Percentiles rank a stretch among this genome's conserved stretches.
These are phyloP conservation scores for Porites lobata DNA, from an alignment of 92 coral and sea anemone genomes.

Conservation along the genomic window DNA sequence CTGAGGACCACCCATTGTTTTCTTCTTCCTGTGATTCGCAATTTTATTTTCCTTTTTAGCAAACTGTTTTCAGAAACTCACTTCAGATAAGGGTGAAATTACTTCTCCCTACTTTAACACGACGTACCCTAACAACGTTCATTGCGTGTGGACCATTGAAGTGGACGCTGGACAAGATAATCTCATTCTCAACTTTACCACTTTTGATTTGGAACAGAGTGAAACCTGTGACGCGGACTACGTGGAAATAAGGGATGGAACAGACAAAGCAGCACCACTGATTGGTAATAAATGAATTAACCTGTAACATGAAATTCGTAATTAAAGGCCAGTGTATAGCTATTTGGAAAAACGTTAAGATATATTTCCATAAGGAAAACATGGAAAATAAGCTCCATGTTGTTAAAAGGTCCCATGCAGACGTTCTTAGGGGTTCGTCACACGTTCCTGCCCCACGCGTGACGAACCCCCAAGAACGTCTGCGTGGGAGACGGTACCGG, in stretches of 20 bases:
- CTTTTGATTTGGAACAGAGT: conserved; percentile 43
- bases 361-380: too few species aligned
- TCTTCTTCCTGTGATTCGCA: neutral
- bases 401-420: too few species aligned
- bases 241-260: conserved; percentile 26
- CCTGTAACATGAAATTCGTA: too few species aligned
- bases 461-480: too few species aligned
- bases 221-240: conserved; percentile 19
- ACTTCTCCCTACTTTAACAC: conserved; percentile 12
- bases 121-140: conserved; percentile 24
- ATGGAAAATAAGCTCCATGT: too few species aligned
- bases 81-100: neutral
- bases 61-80: conserved; percentile 4
- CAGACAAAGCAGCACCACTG: neutral
- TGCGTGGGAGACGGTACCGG: too few species aligned
- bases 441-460: too few species aligned
- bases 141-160: conserved; percentile 17
- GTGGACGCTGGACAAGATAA: conserved; percentile 4
- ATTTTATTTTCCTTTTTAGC: neutral
- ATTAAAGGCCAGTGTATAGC: too few species aligned
- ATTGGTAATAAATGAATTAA: conserved; percentile 8
- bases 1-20: neutral
- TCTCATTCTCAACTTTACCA: conserved; percentile 17
- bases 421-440: too few species aligned
- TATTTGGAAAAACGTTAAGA: too few species aligned